Evolutionary conservation across 1,140 invertebrate genomes (phyloP).

Genomic region (Drosophila burlai): DNA sequence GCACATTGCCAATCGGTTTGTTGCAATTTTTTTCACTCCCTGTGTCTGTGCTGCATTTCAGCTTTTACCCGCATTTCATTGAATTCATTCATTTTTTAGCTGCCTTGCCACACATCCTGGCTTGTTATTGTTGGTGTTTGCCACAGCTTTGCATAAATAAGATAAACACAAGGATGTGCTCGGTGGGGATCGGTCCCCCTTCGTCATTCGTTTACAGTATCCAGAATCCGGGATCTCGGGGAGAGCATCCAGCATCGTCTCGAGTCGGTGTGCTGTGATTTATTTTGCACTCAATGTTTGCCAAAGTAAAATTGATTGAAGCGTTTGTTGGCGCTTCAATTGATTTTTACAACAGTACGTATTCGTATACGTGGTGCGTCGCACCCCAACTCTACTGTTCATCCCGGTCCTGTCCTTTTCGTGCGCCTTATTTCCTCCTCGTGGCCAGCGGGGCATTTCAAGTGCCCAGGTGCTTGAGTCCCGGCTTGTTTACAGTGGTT

Average conservation of each 20-base stretch:
- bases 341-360: slow-evolving; percentile 66
- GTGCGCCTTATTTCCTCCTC: slow-evolving; percentile 19
- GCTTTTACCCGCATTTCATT: slow-evolving; percentile 64
- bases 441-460: slow-evolving; percentile 43
- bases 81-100: slow-evolving; percentile 51
- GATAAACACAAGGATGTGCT: slow-evolving; percentile 71
- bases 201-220: neutral
- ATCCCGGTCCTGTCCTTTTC: slow-evolving; percentile 9
- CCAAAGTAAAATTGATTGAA: slow-evolving; percentile 84
- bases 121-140: slow-evolving; percentile 61
- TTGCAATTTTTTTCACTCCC: slow-evolving; percentile 50
- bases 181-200: slow-evolving; percentile 1
- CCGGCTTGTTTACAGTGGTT: slow-evolving; percentile 74
- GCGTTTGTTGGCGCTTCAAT: slow-evolving; percentile 79
- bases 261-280: slow-evolving; percentile 69
- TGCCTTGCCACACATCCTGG: slow-evolving; percentile 22
- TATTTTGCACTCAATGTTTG: slow-evolving; percentile 84
- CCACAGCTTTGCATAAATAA: slow-evolving; percentile 83
- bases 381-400: neutral
- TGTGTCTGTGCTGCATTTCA: slow-evolving; percentile 23
- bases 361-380: slow-evolving; percentile 12
- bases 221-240: slow-evolving; percentile 15
- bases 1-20: slow-evolving; percentile 50
- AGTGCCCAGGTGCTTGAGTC: slow-evolving; percentile 37
- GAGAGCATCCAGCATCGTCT: slow-evolving; percentile 38